These are phyloP conservation scores for Mustelus asterias DNA, from an alignment of 2,113 vertebrate species.

Conservation along the genomic window DNA sequence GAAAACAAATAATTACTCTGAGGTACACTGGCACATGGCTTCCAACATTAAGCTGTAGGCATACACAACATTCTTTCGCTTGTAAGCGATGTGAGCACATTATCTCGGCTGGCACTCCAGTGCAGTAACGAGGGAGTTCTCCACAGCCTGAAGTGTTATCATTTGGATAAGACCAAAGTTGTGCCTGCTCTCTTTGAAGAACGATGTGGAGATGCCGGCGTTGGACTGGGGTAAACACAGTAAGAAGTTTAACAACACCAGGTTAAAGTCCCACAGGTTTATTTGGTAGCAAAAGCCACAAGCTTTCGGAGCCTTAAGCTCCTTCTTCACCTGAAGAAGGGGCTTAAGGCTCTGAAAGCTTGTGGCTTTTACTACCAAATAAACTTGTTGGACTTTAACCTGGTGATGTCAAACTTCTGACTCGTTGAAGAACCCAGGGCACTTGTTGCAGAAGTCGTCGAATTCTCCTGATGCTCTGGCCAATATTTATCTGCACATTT, in stretches of 20 bases:
- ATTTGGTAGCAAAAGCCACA: too few relatives aligned
- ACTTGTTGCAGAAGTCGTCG: not conserved
- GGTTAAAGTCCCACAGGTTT: too few relatives aligned
- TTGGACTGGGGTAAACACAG: too few relatives aligned
- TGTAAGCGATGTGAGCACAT: not conserved
- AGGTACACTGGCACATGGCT: not conserved
- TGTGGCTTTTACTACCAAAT: too few relatives aligned
- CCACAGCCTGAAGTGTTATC: not conserved
- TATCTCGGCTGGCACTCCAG: not conserved
- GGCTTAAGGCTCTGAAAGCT: too few relatives aligned
- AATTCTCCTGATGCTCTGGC: not conserved
- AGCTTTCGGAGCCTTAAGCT: too few relatives aligned
- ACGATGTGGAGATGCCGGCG: too few relatives aligned
- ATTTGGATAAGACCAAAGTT: not conserved
- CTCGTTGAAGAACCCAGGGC: not conserved
- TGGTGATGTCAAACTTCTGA: too few relatives aligned
- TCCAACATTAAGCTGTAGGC: not conserved
- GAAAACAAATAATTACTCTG: not conserved
- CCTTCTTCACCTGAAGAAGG: too few relatives aligned
- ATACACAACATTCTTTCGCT: not conserved
- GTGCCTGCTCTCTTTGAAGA: not conserved
- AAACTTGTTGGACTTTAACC: too few relatives aligned
- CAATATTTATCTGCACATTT: not conserved
- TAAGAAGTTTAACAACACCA: too few relatives aligned
- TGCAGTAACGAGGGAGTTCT: not conserved